Evolutionary conservation across 2,113 vertebrate genomes (phyloP), one percentile per base, ranked within the genome.

Genomic region (Ammodytes dubius): DNA sequence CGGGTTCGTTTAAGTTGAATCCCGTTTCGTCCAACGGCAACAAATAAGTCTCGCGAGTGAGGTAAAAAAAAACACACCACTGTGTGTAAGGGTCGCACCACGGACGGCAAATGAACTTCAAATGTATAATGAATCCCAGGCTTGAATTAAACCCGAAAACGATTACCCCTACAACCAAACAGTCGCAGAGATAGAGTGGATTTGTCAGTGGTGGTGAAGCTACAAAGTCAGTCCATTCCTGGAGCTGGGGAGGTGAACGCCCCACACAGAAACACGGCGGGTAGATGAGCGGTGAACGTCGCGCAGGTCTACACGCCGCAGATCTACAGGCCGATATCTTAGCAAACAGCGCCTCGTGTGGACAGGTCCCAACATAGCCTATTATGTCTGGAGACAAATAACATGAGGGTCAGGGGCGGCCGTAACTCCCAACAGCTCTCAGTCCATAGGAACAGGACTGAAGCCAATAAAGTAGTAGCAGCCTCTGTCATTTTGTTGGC

Each of bases 241-340:
- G 81, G 70, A 79, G 89, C 80, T 74, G 65, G 66, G 46, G 79
- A 75, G 81, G 60, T 59, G 60, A 64, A 86, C 88, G 88, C 92
- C 91, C 91, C 88, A 87, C 92, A 87, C 56, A 92, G 90, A 93
- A 78, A 37, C 58, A 39, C 65, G 40, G 27, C n/a, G 2, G 42
- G 4, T 57, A 91, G 89, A 91, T 3, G 35, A 37, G 87, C 79
- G 39, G 35, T 0, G 47, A 66, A 47, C 64, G 7, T 17, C 19
- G 47, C 52, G 35, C 13, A 50, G 60, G 27, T 27, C 27, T 27
- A 27, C 27, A 27, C n/a, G 0, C 39, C 13, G 53, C 45, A 2
- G 60, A 47, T 85, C 83, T 88, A 83, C 57, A 17, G 53, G 27
- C 53, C 46, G 0, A 87, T 84, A 67, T 84, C 43, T 90, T 82